phyloP scores from a whole-genome alignment of 2,888 invertebrate species.

The Erebia palarica region DNA sequence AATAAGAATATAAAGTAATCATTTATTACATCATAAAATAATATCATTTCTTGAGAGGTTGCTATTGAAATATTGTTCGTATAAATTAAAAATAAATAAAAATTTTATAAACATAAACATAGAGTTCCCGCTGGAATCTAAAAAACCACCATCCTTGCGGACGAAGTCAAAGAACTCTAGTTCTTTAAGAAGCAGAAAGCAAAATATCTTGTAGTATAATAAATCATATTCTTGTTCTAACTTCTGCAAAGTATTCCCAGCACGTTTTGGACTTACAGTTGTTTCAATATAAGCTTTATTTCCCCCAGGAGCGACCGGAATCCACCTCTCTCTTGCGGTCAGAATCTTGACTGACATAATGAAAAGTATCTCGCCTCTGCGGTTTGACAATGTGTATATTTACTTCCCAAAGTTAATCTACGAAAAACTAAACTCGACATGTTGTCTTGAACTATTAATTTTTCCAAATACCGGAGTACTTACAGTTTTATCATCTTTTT shows the following conservation, averaged over 20 bases:
- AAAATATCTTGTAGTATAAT: neutral
- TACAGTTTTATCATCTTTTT: too few species aligned
- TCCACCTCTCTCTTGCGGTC: neutral
- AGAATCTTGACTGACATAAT: constrained; percentile 1
- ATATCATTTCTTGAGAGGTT: too few species aligned
- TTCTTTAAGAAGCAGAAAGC: too few species aligned
- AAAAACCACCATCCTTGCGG: too few species aligned
- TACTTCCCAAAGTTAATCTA: neutral
- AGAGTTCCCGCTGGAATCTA: too few species aligned
- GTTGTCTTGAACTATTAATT: neutral
- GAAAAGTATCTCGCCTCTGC: neutral
- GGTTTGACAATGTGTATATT: neutral
- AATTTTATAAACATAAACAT: too few species aligned
- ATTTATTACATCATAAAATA: too few species aligned
- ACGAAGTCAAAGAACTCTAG: too few species aligned
- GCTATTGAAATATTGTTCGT: too few species aligned
- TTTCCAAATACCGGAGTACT: too few species aligned
- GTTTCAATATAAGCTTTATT: constrained; percentile 6
- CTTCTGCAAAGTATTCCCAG: neutral
- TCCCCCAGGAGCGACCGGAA: constrained; percentile 3
- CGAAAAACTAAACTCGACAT: neutral
- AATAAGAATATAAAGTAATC: too few species aligned
- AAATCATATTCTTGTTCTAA: neutral
- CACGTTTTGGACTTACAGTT: constrained; percentile 1
- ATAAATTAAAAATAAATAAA: too few species aligned